Percentiles rank a stretch among this genome's conserved stretches.
Evolutionary conservation across 1,140 invertebrate genomes (phyloP).

Genomic region (Acromyrmex charruanus): DNA sequence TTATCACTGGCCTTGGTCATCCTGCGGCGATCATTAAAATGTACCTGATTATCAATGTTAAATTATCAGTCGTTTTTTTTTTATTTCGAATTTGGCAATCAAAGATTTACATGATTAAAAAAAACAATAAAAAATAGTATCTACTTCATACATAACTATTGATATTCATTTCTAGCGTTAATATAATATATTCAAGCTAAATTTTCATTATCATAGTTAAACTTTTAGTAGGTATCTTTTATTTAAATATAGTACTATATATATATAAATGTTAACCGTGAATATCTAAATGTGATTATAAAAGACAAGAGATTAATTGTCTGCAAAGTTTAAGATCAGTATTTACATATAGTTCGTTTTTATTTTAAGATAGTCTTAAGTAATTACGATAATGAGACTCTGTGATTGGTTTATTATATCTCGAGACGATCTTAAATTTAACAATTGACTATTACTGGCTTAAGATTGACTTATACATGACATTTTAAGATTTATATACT

Average conservation of each 20-base stretch:
- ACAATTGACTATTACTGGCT: too few relatives aligned
- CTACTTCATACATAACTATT: neutral
- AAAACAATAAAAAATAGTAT: neutral
- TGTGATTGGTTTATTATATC: too few relatives aligned
- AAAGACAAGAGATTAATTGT: neutral
- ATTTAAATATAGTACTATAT: neutral
- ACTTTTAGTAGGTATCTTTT: neutral
- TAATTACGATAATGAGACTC: too few relatives aligned
- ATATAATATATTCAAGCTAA: neutral
- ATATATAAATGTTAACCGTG: neutral
- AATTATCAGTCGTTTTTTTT: neutral
- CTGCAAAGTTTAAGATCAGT: neutral
- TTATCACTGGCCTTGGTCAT: slow-evolving; percentile 12
- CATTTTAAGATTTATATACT: too few relatives aligned
- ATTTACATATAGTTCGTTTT: too few relatives aligned
- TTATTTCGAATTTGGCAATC: neutral
- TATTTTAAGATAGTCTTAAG: too few relatives aligned
- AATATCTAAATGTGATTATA: neutral
- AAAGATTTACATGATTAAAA: neutral
- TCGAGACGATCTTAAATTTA: too few relatives aligned
- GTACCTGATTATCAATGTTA: neutral
- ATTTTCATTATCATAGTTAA: neutral
- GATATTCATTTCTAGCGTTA: neutral
- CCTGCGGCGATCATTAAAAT: neutral
- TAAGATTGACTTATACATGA: too few relatives aligned